phyloP scores from a whole-genome alignment of 1,140 invertebrate species.

The Drosophila rufa region DNA sequence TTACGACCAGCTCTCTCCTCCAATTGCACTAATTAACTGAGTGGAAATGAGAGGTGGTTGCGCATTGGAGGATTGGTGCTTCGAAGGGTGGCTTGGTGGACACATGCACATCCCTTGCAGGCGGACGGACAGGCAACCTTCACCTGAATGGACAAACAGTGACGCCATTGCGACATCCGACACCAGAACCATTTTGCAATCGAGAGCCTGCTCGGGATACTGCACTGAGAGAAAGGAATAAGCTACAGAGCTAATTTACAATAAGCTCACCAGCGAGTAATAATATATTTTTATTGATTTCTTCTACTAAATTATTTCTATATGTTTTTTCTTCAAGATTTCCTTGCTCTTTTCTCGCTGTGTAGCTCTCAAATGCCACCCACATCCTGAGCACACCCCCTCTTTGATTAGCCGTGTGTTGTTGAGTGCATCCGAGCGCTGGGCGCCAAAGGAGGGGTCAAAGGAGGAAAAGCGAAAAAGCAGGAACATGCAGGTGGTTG shows the following conservation, averaged over 20 bases:
- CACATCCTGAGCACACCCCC: not conserved
- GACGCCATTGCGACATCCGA: conserved; percentile 54
- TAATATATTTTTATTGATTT: not conserved
- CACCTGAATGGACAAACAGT: conserved; percentile 55
- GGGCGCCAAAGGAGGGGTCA: not conserved
- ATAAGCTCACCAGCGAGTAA: not conserved
- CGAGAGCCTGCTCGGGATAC: conserved; percentile 1
- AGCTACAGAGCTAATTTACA: not conserved
- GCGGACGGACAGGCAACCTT: conserved; percentile 27
- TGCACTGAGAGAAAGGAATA: not conserved
- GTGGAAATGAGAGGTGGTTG: conserved; percentile 12
- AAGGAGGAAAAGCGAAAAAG: not conserved
- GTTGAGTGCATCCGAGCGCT: conserved; percentile 42
- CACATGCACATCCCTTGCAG: conserved; percentile 13
- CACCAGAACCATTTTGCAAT: conserved; percentile 45
- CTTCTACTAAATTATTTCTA: not conserved
- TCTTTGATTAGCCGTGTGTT: conserved; percentile 45
- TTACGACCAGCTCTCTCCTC: conserved; percentile 42
- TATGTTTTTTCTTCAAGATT: not conserved
- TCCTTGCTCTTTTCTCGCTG: not conserved
- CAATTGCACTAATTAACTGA: conserved; percentile 55
- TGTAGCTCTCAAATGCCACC: not conserved
- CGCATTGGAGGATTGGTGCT: not conserved
- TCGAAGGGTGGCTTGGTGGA: not conserved
- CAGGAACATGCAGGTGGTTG: conserved; percentile 2